Evolutionary conservation across 2,888 invertebrate genomes (phyloP).

Genomic region (Synanthedon formicaeformis): DNA sequence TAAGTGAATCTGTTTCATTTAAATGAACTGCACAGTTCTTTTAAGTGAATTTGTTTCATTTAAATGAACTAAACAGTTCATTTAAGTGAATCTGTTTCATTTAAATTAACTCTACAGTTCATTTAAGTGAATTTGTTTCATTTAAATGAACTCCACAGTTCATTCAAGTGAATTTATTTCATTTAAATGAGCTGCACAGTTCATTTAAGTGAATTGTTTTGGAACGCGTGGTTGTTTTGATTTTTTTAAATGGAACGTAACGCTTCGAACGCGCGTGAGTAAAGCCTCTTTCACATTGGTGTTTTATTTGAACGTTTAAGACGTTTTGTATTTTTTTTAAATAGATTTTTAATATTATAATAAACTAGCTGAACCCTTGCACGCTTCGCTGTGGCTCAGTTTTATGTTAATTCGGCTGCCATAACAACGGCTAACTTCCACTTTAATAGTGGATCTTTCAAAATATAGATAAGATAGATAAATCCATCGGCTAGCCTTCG

Average conservation of each 20-base stretch:
- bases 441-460: too few relatives aligned
- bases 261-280: not conserved
- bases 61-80: conserved; percentile 4
- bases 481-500: too few relatives aligned
- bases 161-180: not conserved
- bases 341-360: too few relatives aligned
- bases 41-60: conserved; percentile 1
- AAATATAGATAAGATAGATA: too few relatives aligned
- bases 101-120: not conserved
- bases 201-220: not conserved
- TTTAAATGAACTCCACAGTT: conserved; percentile 6
- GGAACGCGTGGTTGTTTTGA: not conserved
- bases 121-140: not conserved
- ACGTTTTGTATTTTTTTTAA: too few relatives aligned
- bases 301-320: too few relatives aligned
- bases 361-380: too few relatives aligned
- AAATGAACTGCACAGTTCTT: not conserved
- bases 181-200: not conserved
- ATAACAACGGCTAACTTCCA: too few relatives aligned
- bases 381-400: too few relatives aligned
- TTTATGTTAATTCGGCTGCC: too few relatives aligned
- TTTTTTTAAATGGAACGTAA: not conserved
- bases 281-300: not conserved
- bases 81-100: not conserved
- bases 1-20: not conserved